Evolutionary conservation across 2,797 vertebrate genomes (phyloP), one percentile per base, ranked within the genome.

Genomic region (Malurus splendens): DNA sequence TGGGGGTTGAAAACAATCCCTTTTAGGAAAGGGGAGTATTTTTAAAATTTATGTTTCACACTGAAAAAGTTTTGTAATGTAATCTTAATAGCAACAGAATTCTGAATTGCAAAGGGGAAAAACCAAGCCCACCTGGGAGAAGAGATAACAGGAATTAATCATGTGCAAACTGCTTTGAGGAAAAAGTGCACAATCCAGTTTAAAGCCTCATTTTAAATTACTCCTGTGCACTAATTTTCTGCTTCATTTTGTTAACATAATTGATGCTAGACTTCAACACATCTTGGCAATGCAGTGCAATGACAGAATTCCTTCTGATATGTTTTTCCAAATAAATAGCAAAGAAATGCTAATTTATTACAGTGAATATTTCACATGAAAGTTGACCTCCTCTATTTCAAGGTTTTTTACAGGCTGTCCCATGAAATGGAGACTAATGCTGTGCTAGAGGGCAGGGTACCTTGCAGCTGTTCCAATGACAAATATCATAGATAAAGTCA

Each of bases 171-270:
- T 87, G 85, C 79, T 94, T 72, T 71, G 87, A 73, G 88, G 68
- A 4, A 71, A 68, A 93, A 83, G 80, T 87, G 66, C 77, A 70
- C 84, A 95, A 94, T 70, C 28, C 81, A 85, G 38, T 87, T 91
- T 57, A 88, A 84, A 90, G 66, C 74, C 47, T 93, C 61, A 18
- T 78, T 89, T 88, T 68, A 79, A 86, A 90, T 92, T 52, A 65
- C 52, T 86, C n/a, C 61, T 66, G 42, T 84, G 51, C 79, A 48
- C 25, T 85, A 83, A 94, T 92, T 91, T 94, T 95, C 87, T 82
- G 87, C 88, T 93, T 86, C 82, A 68, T 91, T 93, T 91, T 84
- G 54, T 84, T 87, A 60, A 84, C 80, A 87, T 92, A 81, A 90
- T 83, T 87, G 62, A 74, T 76, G 79, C 38, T 57, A 24, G 88